These are phyloP conservation scores for Trinectes maculatus DNA, from an alignment of 2,113 vertebrate species.

Conservation along the genomic window DNA sequence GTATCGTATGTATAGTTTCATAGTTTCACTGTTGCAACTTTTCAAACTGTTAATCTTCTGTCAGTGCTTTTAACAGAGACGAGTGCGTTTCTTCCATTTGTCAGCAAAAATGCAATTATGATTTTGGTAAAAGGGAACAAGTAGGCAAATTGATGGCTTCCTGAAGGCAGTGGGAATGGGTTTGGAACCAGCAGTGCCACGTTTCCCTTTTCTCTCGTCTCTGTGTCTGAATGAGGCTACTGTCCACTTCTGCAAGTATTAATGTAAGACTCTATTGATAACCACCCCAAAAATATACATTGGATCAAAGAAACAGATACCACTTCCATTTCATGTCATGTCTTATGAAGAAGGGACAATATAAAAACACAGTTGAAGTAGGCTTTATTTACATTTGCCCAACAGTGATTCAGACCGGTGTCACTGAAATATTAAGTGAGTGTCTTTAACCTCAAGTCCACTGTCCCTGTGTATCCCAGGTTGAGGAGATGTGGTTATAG, in stretches of 20 bases:
- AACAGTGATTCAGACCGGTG: slow-evolving; percentile 18
- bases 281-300: background rate
- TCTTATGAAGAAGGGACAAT: background rate
- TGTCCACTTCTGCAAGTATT: slow-evolving; percentile 19
- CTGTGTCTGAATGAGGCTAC: slow-evolving; percentile 25
- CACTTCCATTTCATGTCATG: background rate
- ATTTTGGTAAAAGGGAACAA: slow-evolving; percentile 15
- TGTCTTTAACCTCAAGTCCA: slow-evolving; percentile 17
- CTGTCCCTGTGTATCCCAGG: slow-evolving; percentile 49
- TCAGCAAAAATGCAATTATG: background rate
- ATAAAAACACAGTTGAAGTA: slow-evolving; percentile 4
- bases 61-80: background rate
- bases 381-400: too few relatives aligned
- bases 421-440: slow-evolving; percentile 24
- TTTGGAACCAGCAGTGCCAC: slow-evolving; percentile 47
- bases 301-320: background rate
- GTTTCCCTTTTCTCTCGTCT: slow-evolving; percentile 23
- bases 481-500: slow-evolving; percentile 52
- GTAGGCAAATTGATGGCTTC: slow-evolving; percentile 32
- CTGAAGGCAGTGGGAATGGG: slow-evolving; percentile 30
- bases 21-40: background rate
- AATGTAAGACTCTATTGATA: background rate
- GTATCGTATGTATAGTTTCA: background rate
- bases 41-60: background rate
- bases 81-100: background rate